Evolutionary conservation across 2,888 invertebrate genomes (phyloP).

Genomic region (Drosophila bunnanda): DNA sequence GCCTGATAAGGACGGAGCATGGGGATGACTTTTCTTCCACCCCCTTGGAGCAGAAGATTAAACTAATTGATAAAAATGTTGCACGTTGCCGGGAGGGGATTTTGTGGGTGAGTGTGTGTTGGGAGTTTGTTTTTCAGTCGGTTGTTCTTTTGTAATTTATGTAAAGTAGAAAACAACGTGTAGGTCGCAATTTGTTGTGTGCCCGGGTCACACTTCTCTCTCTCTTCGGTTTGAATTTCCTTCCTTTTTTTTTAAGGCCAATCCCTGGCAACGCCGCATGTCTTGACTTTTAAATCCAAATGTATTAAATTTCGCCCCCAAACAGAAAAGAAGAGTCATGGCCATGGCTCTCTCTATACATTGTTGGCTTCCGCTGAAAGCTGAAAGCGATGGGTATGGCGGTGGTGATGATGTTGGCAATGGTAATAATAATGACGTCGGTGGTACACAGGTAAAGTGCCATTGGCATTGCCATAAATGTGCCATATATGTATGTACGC

Average conservation of each 20-base stretch:
- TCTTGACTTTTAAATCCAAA: conserved; percentile 79
- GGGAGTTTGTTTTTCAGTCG: conserved; percentile 34
- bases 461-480: conserved; percentile 50
- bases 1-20: conserved; percentile 41
- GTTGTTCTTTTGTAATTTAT: conserved; percentile 70
- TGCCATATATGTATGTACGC: conserved; percentile 20
- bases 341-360: conserved; percentile 32
- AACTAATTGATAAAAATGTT: conserved; percentile 81
- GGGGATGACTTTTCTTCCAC: conserved; percentile 5
- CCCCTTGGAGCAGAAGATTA: conserved; percentile 59
- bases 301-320: conserved; percentile 71
- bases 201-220: conserved; percentile 53
- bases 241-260: conserved; percentile 17
- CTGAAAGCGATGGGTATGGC: conserved; percentile 9
- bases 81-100: conserved; percentile 64
- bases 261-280: conserved; percentile 70
- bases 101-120: conserved; percentile 32
- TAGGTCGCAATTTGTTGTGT: conserved; percentile 77
- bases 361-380: conserved; percentile 38
- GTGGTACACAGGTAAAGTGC: conserved; percentile 40
- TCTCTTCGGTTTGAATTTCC: not conserved
- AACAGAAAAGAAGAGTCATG: conserved; percentile 62
- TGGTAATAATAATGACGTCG: conserved; percentile 29
- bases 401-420: conserved; percentile 21
- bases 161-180: conserved; percentile 75